Conservation (phyloP, 2,113 vertebrate genomes). For the Brienomyrus brachyistius region DNA sequence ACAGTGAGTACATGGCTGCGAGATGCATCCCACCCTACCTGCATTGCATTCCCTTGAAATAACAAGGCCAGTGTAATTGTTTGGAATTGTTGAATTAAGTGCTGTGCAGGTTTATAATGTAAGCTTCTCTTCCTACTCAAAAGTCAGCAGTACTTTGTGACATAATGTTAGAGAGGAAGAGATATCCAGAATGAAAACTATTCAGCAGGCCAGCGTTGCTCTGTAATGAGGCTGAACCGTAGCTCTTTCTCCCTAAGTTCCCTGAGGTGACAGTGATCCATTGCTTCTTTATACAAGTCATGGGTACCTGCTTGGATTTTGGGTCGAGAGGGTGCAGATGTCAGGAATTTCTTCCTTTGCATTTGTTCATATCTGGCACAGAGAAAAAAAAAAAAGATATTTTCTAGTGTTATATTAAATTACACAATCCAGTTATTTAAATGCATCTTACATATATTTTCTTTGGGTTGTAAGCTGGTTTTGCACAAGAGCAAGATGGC, state of each 20-base stretch:
- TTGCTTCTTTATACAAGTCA: not conserved
- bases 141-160: not conserved
- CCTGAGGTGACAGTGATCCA: not conserved
- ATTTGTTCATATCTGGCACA: not conserved
- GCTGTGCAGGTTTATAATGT: too few species aligned
- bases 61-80: too few species aligned
- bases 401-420: too few species aligned
- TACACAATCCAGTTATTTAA: too few species aligned
- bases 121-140: not conserved
- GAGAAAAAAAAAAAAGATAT: not conserved
- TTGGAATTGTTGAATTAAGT: too few species aligned
- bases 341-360: not conserved
- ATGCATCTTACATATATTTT: not conserved
- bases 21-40: not conserved
- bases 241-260: not conserved
- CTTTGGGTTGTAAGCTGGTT: not conserved
- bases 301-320: not conserved
- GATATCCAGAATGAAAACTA: not conserved
- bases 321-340: not conserved
- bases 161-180: not conserved
- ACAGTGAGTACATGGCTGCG: not conserved
- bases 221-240: not conserved
- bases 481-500: not conserved
- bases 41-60: not conserved
- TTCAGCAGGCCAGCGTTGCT: not conserved